Evolutionary conservation across 1,140 invertebrate species (phyloP).

Genomic region (Metaphire vulgaris): DNA sequence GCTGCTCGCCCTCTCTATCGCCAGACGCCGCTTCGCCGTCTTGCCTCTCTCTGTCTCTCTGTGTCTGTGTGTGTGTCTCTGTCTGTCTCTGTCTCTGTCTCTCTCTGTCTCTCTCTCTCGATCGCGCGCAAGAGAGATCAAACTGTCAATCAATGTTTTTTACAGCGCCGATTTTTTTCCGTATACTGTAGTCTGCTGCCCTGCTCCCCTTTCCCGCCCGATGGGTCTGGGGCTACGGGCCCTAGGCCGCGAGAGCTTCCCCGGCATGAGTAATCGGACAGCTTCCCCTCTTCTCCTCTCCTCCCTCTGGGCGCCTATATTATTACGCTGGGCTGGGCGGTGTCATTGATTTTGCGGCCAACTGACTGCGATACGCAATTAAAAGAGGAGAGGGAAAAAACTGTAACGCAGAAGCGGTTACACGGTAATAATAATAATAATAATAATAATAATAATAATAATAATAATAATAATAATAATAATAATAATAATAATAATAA

Average conservation of each 20-base stretch:
- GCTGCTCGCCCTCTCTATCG: constrained; percentile 2
- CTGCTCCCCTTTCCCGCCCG: not conserved
- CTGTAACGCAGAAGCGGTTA: too few relatives aligned
- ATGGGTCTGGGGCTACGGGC: not conserved
- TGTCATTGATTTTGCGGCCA: too few relatives aligned
- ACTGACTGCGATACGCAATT: too few relatives aligned
- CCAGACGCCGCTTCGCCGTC: not conserved
- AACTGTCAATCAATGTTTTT: constrained; percentile 1
- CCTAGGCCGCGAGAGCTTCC: not conserved
- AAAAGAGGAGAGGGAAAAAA: too few relatives aligned
- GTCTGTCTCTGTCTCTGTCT: constrained; percentile 6
- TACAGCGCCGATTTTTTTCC: not conserved
- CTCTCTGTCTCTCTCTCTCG: constrained; percentile 8
- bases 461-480: too few relatives aligned
- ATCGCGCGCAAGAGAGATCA: not conserved
- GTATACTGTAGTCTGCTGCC: too few relatives aligned
- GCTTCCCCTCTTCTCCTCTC: not conserved
- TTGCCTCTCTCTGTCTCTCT: constrained; percentile 15
- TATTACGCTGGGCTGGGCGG: too few relatives aligned
- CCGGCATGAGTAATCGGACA: not conserved
- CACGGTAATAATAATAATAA: too few relatives aligned
- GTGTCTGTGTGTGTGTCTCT: constrained; percentile 10
- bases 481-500: too few relatives aligned
- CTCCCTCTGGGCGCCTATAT: too few relatives aligned
- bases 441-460: too few relatives aligned